Conservation (phyloP, 2,113 vertebrate genomes). For the Platysteira castanea region DNA sequence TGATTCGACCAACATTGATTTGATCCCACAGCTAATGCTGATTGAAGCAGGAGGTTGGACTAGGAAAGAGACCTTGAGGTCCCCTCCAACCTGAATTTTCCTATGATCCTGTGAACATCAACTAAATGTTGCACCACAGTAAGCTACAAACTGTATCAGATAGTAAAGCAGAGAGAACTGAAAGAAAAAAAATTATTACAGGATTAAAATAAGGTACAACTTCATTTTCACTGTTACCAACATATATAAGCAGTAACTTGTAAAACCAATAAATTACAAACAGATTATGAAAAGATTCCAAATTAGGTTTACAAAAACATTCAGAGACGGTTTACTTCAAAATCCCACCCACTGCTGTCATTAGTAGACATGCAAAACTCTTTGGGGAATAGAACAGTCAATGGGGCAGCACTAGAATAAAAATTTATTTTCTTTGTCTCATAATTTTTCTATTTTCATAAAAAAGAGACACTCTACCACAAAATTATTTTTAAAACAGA, state of each 20-base stretch:
- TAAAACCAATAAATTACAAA: neutral
- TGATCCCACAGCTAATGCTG: neutral
- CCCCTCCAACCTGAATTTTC: neutral
- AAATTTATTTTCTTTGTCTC: neutral
- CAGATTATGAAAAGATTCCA: neutral
- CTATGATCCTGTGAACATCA: neutral
- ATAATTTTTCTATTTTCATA: neutral
- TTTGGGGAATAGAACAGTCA: neutral
- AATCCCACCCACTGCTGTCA: neutral
- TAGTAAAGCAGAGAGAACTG: neutral
- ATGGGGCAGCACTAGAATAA: neutral
- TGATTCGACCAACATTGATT: neutral
- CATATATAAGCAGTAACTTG: neutral
- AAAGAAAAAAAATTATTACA: neutral
- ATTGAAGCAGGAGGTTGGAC: neutral
- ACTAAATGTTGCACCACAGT: neutral
- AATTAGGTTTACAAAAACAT: neutral
- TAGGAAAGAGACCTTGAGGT: neutral
- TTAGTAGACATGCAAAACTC: neutral
- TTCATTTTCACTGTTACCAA: neutral
- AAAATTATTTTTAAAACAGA: neutral
- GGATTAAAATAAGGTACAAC: neutral
- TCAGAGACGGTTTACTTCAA: neutral
- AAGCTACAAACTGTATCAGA: neutral
- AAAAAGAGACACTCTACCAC: neutral